phyloP scores from a whole-genome alignment of 1,140 invertebrate genomes.

The Anadara kagoshimensis region DNA sequence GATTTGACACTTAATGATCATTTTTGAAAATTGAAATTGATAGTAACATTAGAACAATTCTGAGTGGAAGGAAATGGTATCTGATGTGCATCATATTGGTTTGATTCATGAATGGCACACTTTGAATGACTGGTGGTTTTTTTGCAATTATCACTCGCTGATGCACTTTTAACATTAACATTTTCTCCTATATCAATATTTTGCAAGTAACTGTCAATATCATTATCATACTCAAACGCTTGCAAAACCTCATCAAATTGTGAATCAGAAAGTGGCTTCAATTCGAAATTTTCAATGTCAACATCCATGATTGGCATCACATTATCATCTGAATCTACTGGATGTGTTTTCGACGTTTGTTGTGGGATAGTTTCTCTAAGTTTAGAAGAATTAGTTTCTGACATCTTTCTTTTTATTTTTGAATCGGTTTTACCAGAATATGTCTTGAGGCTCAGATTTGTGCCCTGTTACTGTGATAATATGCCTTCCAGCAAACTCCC shows the following conservation, averaged over 20 bases:
- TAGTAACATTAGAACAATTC: too few species aligned
- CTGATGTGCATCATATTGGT: too few species aligned
- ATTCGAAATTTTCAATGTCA: background rate
- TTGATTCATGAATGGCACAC: too few species aligned
- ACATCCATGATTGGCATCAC: background rate
- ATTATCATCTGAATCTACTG: background rate
- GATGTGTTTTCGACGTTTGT: background rate
- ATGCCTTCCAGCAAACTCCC: conserved; percentile 4
- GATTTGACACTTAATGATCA: too few species aligned
- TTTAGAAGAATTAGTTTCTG: background rate
- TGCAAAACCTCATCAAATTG: conserved; percentile 6
- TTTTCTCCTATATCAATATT: too few species aligned
- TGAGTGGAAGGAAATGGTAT: too few species aligned
- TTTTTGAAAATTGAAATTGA: too few species aligned
- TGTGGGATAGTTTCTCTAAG: background rate
- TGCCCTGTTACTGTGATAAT: conserved; percentile 16
- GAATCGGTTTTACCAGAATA: conserved; percentile 4
- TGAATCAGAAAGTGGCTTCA: background rate
- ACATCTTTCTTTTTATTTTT: conserved; percentile 2
- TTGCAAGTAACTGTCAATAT: too few species aligned
- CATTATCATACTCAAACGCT: too few species aligned
- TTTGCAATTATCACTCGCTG: too few species aligned
- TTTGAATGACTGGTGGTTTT: too few species aligned
- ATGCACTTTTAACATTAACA: too few species aligned
- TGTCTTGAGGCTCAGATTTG: conserved; percentile 15